Conservation (phyloP, 2,797 vertebrate species). For the Anguilla megastoma region DNA sequence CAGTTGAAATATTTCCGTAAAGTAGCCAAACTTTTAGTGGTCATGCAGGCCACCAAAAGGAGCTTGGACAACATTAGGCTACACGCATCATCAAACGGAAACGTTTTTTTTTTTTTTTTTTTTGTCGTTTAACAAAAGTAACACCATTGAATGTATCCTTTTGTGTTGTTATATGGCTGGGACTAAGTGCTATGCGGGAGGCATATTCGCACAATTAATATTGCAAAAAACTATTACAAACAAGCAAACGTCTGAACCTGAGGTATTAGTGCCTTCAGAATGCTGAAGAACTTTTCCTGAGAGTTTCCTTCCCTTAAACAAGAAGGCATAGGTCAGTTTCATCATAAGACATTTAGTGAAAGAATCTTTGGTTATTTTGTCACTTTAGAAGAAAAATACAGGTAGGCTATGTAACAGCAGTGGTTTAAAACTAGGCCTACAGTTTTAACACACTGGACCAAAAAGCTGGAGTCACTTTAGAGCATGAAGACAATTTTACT, state of each 20-base stretch:
- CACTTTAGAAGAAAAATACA: neutral
- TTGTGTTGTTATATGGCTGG: neutral
- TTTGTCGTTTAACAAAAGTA: neutral
- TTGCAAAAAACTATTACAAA: conserved; percentile 1
- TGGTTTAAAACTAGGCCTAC: neutral
- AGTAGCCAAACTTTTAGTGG: neutral
- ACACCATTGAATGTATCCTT: neutral
- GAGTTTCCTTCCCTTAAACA: neutral
- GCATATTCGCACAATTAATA: neutral
- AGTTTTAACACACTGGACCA: neutral
- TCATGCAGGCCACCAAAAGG: neutral
- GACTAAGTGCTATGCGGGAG: neutral
- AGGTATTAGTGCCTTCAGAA: conserved; percentile 39
- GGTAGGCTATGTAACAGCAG: neutral
- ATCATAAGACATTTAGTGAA: neutral
- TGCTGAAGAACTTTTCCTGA: conserved; percentile 26
- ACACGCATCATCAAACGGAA: neutral
- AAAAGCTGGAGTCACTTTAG: neutral
- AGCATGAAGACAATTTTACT: neutral
- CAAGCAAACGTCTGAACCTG: conserved; percentile 41
- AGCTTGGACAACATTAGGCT: neutral
- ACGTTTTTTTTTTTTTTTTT: neutral
- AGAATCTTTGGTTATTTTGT: conserved; percentile 15
- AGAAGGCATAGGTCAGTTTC: neutral
- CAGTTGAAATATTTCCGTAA: neutral